These are phyloP conservation scores for Andinoacara biseriatus DNA, from an alignment of 2,113 vertebrate genomes.

Conservation along the genomic window DNA sequence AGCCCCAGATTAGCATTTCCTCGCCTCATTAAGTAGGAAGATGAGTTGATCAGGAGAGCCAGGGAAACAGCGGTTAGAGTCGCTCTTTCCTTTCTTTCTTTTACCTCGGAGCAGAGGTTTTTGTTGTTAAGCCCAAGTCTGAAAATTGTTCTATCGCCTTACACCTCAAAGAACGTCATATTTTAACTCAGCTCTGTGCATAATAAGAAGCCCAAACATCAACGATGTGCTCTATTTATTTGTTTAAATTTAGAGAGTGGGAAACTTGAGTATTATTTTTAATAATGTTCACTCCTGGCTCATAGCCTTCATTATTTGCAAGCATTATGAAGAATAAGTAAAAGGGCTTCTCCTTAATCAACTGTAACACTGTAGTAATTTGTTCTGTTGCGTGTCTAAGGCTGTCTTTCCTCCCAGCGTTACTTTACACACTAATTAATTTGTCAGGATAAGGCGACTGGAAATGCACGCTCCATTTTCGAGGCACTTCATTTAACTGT, in stretches of 20 bases:
- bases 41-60: constrained; percentile 52
- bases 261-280: not conserved
- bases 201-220: not conserved
- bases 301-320: constrained; percentile 24
- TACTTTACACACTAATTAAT: constrained; percentile 64
- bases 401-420: constrained; percentile 39
- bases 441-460: constrained; percentile 57
- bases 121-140: not conserved
- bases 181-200: not conserved
- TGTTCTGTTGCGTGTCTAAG: constrained; percentile 16
- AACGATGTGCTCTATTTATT: not conserved
- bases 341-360: constrained; percentile 53
- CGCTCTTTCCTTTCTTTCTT: constrained; percentile 16
- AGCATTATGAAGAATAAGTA: constrained; percentile 32
- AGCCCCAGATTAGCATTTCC: constrained; percentile 69
- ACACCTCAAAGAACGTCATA: not conserved
- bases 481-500: constrained; percentile 63
- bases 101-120: constrained; percentile 3
- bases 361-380: constrained; percentile 47
- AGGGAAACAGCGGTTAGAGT: constrained; percentile 12
- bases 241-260: not conserved
- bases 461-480: constrained; percentile 42
- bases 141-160: constrained; percentile 9
- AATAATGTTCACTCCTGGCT: constrained; percentile 1
- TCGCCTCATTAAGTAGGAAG: constrained; percentile 67